These are phyloP conservation scores for Coremacera marginata DNA, from an alignment of 2,888 invertebrate genomes.

Conservation along the genomic window DNA sequence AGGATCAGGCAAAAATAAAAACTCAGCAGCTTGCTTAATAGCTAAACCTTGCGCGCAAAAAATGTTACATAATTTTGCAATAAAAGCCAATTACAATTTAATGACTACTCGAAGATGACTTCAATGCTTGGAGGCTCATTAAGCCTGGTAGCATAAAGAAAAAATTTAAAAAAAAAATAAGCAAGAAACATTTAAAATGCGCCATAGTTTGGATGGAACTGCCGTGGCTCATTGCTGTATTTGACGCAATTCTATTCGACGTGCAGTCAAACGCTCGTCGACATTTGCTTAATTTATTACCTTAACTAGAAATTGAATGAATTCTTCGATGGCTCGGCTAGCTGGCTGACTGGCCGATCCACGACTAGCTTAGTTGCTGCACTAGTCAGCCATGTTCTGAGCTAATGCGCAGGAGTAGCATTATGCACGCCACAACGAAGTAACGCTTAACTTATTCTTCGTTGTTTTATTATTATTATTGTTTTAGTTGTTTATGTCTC, in stretches of 20 bases:
- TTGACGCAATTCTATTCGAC: conserved; percentile 22
- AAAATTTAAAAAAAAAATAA: not conserved
- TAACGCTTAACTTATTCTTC: not conserved
- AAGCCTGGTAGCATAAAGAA: conserved; percentile 25
- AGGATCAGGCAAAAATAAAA: conserved; percentile 29
- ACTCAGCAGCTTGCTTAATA: conserved; percentile 2
- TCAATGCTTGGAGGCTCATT: conserved; percentile 37
- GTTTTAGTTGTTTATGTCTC: not conserved
- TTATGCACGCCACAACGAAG: conserved; percentile 22
- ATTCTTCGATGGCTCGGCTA: conserved; percentile 5
- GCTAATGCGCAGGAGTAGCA: conserved; percentile 22
- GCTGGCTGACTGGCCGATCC: not conserved
- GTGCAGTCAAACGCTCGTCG: conserved; percentile 27
- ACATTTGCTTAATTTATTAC: conserved; percentile 45
- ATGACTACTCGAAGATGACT: conserved; percentile 42
- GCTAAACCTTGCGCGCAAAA: conserved; percentile 28
- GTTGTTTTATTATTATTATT: not conserved
- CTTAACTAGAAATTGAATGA: conserved; percentile 43
- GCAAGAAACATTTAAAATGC: not conserved
- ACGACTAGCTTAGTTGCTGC: not conserved
- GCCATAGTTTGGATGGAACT: not conserved
- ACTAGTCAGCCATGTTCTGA: conserved; percentile 28
- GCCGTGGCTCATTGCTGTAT: not conserved
- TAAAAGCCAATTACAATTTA: conserved; percentile 50
- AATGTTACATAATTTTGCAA: conserved; percentile 40